phyloP scores from a whole-genome alignment of 2,888 invertebrate species.

The Tineola bisselliella region DNA sequence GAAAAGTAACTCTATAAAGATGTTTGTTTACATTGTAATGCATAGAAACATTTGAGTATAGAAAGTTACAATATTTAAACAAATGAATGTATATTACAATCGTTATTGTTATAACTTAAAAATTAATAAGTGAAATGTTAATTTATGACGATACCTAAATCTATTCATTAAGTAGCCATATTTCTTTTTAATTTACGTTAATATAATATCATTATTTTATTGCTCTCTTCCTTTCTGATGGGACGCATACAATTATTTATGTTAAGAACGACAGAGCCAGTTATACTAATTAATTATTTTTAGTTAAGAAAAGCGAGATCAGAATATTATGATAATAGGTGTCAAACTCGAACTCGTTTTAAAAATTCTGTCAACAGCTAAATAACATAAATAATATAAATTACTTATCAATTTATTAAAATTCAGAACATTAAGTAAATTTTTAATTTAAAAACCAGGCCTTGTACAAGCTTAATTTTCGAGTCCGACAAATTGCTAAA shows the following conservation, averaged over 20 bases:
- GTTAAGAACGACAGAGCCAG: not conserved
- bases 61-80: too few relatives aligned
- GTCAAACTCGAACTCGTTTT: not conserved
- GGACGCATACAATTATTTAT: not conserved
- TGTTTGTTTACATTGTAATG: too few relatives aligned
- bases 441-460: too few relatives aligned
- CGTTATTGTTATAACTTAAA: too few relatives aligned
- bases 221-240: not conserved
- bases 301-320: not conserved
- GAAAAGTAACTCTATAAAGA: too few relatives aligned
- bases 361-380: not conserved
- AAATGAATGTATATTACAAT: too few relatives aligned
- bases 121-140: not conserved
- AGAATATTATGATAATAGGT: not conserved
- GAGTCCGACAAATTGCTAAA: too few relatives aligned
- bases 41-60: too few relatives aligned
- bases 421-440: too few relatives aligned
- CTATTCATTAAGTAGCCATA: not conserved
- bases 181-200: not conserved
- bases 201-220: conserved; percentile 1
- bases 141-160: not conserved
- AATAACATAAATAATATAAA: not conserved
- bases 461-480: too few relatives aligned
- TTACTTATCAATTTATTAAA: not conserved
- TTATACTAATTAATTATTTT: conserved; percentile 4